These are phyloP conservation scores for Myotis brandtii DNA, from an alignment of 2,113 vertebrate genomes.

Conservation along the genomic window DNA sequence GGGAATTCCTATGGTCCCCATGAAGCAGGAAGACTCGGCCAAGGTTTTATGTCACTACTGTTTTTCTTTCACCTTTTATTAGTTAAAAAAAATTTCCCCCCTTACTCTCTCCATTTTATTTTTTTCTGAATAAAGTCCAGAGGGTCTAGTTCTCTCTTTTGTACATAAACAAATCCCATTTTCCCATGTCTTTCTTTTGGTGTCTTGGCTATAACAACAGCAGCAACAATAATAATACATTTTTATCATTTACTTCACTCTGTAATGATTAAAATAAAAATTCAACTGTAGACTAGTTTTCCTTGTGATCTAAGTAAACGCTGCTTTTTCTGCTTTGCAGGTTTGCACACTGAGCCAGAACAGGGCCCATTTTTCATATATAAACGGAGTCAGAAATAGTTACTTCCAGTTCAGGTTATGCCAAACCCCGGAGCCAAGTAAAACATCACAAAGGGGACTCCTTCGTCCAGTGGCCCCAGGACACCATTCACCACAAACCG, in stretches of 20 bases:
- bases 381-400: slow-evolving; percentile 8
- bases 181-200: not conserved
- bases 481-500: not conserved
- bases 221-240: not conserved
- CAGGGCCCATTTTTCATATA: not conserved
- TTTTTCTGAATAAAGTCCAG: not conserved
- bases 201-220: not conserved
- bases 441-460: not conserved
- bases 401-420: not conserved
- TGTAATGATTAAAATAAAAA: not conserved
- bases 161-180: not conserved
- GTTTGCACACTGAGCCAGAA: not conserved
- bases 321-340: not conserved
- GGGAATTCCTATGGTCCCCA: not conserved
- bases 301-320: not conserved
- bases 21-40: not conserved
- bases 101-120: not conserved
- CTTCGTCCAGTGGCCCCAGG: not conserved
- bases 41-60: slow-evolving; percentile 23
- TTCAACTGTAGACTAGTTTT: not conserved
- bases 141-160: not conserved
- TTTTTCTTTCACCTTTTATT: slow-evolving; percentile 35
- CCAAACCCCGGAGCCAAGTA: not conserved
- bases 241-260: slow-evolving; percentile 13
- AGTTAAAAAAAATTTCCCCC: not conserved